These are phyloP conservation scores for Tetraneura akinire DNA, from an alignment of 1,140 invertebrate species.

Conservation along the genomic window DNA sequence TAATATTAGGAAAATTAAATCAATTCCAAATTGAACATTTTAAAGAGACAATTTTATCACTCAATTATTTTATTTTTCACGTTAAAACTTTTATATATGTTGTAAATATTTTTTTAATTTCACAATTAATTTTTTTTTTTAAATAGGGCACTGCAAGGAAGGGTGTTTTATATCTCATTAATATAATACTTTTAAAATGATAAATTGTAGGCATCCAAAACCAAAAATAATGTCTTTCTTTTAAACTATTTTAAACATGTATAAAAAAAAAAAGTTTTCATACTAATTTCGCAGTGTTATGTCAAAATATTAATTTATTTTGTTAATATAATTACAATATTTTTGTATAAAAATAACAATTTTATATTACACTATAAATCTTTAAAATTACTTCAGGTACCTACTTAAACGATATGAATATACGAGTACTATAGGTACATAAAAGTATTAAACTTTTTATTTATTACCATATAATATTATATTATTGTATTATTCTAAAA, in stretches of 20 bases:
- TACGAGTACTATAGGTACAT: too few species aligned
- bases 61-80: background rate
- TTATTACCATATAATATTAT: background rate
- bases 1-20: too few species aligned
- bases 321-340: conserved; percentile 29
- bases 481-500: conserved; percentile 21
- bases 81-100: conserved; percentile 17
- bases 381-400: conserved; percentile 28
- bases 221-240: conserved; percentile 32
- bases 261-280: conserved; percentile 22
- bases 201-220: conserved; percentile 19
- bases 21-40: too few species aligned
- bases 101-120: conserved; percentile 15
- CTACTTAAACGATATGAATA: conserved; percentile 17
- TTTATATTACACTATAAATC: background rate
- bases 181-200: conserved; percentile 37
- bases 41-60: conserved; percentile 24
- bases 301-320: conserved; percentile 34
- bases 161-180: conserved; percentile 38
- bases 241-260: conserved; percentile 27
- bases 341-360: conserved; percentile 14
- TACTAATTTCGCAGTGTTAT: conserved; percentile 32
- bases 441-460: conserved; percentile 15
- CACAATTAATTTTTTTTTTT: conserved; percentile 18
- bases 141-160: background rate